Percentiles rank a stretch among this genome's conserved stretches.
These are phyloP conservation scores for Rhombomys opimus DNA, from an alignment of 2,113 vertebrate genomes.

Conservation along the genomic window DNA sequence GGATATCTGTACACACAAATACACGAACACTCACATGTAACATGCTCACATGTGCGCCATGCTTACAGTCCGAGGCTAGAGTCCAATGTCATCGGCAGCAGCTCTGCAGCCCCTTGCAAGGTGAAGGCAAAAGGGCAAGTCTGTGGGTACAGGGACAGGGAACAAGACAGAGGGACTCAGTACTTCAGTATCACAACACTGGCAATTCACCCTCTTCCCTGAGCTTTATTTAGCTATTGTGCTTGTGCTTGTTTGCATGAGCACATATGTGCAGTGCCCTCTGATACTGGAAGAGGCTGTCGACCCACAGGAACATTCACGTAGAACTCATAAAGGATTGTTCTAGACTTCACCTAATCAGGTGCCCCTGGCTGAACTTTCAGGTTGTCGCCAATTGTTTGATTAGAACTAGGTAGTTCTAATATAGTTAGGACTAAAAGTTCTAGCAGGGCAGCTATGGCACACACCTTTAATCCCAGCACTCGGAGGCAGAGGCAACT, in stretches of 20 bases:
- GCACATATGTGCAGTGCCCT: neutral
- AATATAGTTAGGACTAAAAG: neutral
- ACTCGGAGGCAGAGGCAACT: neutral
- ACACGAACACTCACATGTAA: neutral
- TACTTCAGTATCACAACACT: no score
- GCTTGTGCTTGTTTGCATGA: neutral
- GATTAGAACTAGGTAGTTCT: neutral
- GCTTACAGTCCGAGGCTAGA: neutral
- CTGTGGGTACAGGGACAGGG: neutral
- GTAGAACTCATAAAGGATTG: neutral
- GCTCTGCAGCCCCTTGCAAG: neutral
- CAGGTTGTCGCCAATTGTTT: neutral
- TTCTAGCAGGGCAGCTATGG: neutral
- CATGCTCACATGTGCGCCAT: no score
- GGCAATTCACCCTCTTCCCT: no score
- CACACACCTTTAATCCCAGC: neutral
- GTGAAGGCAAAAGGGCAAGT: neutral
- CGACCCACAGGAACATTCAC: neutral
- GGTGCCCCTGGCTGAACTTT: neutral
- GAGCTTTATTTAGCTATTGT: neutral
- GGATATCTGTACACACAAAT: neutral
- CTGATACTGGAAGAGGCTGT: neutral
- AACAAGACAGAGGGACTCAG: no score
- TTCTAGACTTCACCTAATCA: neutral
- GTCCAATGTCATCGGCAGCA: neutral